Evolutionary conservation across 1,140 invertebrate genomes (phyloP).

Genomic region (Vanessa tameamea): DNA sequence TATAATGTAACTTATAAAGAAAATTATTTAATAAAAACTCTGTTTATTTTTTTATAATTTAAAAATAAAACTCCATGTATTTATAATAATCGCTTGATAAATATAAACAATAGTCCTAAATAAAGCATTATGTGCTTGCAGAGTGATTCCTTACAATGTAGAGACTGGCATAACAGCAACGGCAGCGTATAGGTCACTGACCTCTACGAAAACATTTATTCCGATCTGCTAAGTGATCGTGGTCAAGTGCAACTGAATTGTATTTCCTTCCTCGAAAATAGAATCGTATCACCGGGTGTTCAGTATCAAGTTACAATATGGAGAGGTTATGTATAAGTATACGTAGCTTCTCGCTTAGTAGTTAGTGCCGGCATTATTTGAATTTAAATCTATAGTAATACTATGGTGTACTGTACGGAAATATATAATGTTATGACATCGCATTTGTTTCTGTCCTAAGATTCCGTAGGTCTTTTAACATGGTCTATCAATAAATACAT

Average conservation of each 20-base stretch:
- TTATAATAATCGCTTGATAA: too few species aligned
- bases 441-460: too few species aligned
- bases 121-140: background rate
- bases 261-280: conserved; percentile 19
- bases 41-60: too few species aligned
- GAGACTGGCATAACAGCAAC: background rate
- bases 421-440: too few species aligned
- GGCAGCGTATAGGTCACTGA: conserved; percentile 8
- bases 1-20: too few species aligned
- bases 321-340: background rate
- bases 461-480: too few species aligned
- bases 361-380: background rate
- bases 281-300: conserved; percentile 10
- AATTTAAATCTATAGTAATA: too few species aligned
- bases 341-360: background rate
- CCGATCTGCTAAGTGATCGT: conserved; percentile 15
- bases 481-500: too few species aligned
- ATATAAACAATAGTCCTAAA: background rate
- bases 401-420: too few species aligned
- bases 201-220: conserved; percentile 18
- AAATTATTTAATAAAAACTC: too few species aligned
- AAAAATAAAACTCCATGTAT: too few species aligned
- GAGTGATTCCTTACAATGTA: conserved; percentile 1
- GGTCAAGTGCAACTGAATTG: conserved; percentile 19
- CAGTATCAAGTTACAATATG: background rate